Conservation (phyloP, 2,113 vertebrate species). For the Martes martes region DNA sequence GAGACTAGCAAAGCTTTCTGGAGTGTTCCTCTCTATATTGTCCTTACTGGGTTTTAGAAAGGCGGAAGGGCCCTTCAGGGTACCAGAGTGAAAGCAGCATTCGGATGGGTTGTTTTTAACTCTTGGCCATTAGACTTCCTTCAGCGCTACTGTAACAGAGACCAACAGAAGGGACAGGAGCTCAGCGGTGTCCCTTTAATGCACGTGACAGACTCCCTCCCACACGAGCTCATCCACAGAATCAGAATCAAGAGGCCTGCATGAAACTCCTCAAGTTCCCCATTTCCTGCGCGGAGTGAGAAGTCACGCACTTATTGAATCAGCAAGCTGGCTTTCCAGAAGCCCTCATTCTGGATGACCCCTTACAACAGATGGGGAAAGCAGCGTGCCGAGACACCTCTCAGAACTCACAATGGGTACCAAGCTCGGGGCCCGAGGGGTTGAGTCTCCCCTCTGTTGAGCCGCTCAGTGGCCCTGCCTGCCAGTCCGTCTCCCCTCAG, state of each 20-base stretch:
- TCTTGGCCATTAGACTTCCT: not conserved
- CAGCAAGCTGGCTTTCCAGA: not conserved
- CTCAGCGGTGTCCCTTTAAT: not conserved
- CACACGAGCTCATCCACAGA: not conserved
- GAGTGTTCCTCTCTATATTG: not conserved
- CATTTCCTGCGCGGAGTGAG: not conserved
- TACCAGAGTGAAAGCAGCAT: constrained; percentile 39
- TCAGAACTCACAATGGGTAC: not conserved
- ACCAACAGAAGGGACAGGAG: not conserved
- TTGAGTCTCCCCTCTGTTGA: not conserved
- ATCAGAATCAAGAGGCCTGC: constrained; percentile 39
- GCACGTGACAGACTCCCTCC: not conserved
- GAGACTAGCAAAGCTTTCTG: not conserved
- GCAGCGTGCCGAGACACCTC: not conserved
- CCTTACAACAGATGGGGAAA: not conserved
- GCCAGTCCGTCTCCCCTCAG: not conserved
- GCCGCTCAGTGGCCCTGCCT: not conserved
- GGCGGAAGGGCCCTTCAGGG: not conserved
- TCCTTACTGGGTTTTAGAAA: constrained; percentile 8
- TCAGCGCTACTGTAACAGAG: not conserved
- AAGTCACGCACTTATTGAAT: not conserved
- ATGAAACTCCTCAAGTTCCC: not conserved
- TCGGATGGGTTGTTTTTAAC: constrained; percentile 37
- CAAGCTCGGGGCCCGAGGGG: not conserved
- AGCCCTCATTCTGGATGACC: not conserved